Evolutionary conservation across 1,140 invertebrate species (phyloP).

Genomic region (Lordiphosa clarofinis): DNA sequence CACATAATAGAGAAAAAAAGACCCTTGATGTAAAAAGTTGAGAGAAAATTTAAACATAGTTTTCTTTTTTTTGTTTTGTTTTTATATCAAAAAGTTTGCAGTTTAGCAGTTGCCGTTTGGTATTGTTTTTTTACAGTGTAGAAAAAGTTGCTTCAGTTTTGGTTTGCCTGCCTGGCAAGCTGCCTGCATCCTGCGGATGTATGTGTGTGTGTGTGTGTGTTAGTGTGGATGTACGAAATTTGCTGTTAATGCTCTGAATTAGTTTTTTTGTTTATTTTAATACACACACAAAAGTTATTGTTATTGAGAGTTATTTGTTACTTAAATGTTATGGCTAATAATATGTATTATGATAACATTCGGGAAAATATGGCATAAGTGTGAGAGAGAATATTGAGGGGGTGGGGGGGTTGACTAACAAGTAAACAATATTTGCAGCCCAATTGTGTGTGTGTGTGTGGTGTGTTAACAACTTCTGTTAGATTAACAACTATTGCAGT

Average conservation of each 20-base stretch:
- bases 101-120: slow-evolving; percentile 28
- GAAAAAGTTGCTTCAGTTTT: slow-evolving; percentile 56
- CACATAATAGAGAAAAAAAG: slow-evolving; percentile 59
- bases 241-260: slow-evolving; percentile 24
- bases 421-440: slow-evolving; percentile 46
- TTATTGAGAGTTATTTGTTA: slow-evolving; percentile 14
- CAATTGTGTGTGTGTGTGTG: slow-evolving; percentile 12
- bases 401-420: slow-evolving; percentile 48
- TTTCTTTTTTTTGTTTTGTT: slow-evolving; percentile 2
- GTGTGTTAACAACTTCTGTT: slow-evolving; percentile 46
- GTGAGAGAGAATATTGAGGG: slow-evolving; percentile 34
- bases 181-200: slow-evolving; percentile 17
- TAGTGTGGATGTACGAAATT: slow-evolving; percentile 17
- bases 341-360: slow-evolving; percentile 61
- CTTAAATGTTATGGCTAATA: slow-evolving; percentile 60
- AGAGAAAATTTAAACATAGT: slow-evolving; percentile 51
- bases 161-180: slow-evolving; percentile 17
- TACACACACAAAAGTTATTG: slow-evolving; percentile 63
- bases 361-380: slow-evolving; percentile 70
- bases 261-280: slow-evolving; percentile 57
- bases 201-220: slow-evolving; percentile 14
- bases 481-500: slow-evolving; percentile 39
- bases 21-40: slow-evolving; percentile 55
- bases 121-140: slow-evolving; percentile 69
- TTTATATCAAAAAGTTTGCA: slow-evolving; percentile 64